Conservation (phyloP, 2,113 vertebrate species). For the Perognathus longimembris region DNA sequence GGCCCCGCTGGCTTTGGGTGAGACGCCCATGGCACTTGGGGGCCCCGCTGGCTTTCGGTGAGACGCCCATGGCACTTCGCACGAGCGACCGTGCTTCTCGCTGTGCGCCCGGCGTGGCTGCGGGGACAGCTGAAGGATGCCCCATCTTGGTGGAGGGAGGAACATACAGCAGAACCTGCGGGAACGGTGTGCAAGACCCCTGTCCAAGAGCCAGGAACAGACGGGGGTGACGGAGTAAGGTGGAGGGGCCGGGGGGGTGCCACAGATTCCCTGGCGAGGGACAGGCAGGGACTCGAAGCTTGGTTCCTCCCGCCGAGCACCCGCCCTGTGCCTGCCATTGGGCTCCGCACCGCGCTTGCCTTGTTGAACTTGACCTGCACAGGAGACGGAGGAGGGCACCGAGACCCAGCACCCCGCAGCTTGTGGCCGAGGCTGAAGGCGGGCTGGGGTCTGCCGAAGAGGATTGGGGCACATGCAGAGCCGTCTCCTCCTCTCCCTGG, state of each 20-base stretch:
- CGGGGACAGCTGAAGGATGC: neutral
- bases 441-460: too few relatives aligned
- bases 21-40: neutral
- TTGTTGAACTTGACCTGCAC: too few relatives aligned
- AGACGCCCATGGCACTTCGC: neutral
- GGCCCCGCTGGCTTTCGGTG: too few relatives aligned
- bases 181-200: neutral
- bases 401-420: too few relatives aligned
- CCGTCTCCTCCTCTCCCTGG: too few relatives aligned
- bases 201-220: neutral
- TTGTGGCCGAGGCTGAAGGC: too few relatives aligned
- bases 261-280: neutral
- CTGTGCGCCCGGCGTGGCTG: neutral
- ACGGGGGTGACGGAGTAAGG: too few relatives aligned
- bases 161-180: neutral
- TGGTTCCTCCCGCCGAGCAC: fast-evolving
- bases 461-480: too few relatives aligned
- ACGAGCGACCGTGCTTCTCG: neutral
- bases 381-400: too few relatives aligned
- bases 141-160: neutral
- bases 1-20: neutral
- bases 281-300: neutral
- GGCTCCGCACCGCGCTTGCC: too few relatives aligned
- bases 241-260: too few relatives aligned
- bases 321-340: neutral